These are phyloP conservation scores for Aphaenogaster rudis DNA, from an alignment of 1,140 invertebrate genomes.

Conservation along the genomic window DNA sequence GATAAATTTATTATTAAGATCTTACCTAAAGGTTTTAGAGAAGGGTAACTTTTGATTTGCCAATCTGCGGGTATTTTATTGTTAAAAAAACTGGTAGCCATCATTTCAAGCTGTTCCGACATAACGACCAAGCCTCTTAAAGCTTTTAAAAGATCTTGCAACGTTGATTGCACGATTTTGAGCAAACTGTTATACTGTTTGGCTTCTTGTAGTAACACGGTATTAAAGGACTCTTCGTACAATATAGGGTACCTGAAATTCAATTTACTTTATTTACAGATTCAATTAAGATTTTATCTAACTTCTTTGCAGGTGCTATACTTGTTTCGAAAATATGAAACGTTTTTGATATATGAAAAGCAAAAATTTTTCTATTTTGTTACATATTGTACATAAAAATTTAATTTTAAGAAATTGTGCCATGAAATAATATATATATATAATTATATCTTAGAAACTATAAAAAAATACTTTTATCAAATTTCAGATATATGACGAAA, in stretches of 20 bases:
- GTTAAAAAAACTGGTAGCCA: slow-evolving; percentile 89
- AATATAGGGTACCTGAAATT: slow-evolving; percentile 91
- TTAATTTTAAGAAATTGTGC: not conserved
- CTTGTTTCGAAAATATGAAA: not conserved
- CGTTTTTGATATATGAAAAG: not conserved
- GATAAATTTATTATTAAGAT: slow-evolving; percentile 14
- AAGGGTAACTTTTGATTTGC: slow-evolving; percentile 92
- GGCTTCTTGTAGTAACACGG: slow-evolving; percentile 93
- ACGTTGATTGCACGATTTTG: slow-evolving; percentile 88
- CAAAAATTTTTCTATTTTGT: not conserved
- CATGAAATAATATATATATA: not conserved
- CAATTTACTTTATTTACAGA: slow-evolving; percentile 5
- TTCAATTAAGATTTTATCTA: not conserved
- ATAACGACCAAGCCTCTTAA: slow-evolving; percentile 93
- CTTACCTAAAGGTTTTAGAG: slow-evolving; percentile 92
- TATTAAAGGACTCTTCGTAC: slow-evolving; percentile 94
- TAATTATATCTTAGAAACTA: not conserved
- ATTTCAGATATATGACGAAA: not conserved
- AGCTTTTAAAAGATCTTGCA: slow-evolving; percentile 91
- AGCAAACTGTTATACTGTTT: slow-evolving; percentile 92
- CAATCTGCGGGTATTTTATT: slow-evolving; percentile 92
- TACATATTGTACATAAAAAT: slow-evolving; percentile 3
- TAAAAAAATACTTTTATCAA: not conserved
- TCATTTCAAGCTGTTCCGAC: slow-evolving; percentile 92
- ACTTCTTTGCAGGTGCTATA: not conserved